Percentiles rank a stretch among this genome's conserved stretches.
Conservation (phyloP, 2,888 invertebrate species). For the Meghimatium bilineatum region DNA sequence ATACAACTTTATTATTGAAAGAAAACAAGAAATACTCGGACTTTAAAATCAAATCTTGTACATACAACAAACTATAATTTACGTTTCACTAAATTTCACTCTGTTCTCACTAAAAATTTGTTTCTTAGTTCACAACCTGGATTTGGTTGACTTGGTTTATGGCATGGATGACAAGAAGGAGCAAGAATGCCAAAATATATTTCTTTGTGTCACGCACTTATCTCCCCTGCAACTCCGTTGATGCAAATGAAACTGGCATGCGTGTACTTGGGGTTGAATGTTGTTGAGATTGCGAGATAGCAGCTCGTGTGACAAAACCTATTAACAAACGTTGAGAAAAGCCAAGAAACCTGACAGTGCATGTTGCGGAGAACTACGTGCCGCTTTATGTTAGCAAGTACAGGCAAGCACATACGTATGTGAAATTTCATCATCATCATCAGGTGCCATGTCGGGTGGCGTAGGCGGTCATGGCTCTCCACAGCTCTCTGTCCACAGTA, state of each 20-base stretch:
- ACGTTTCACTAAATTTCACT: background rate
- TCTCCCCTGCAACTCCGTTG: background rate
- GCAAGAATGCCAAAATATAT: constrained; percentile 4
- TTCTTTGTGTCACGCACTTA: constrained; percentile 8
- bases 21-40: too few species aligned
- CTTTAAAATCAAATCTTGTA: too few species aligned
- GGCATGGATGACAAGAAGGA: background rate
- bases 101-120: too few species aligned
- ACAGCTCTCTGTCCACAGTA: too few species aligned
- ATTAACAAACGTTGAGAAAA: background rate
- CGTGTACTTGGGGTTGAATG: background rate
- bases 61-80: background rate
- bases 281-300: background rate
- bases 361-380: background rate
- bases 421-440: too few species aligned
- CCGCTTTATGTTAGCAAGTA: background rate
- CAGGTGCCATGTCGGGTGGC: too few species aligned
- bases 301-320: background rate
- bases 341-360: background rate
- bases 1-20: too few species aligned
- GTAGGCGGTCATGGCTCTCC: too few species aligned
- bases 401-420: background rate
- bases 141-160: background rate
- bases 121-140: background rate
- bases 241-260: constrained; percentile 13